Conservation (phyloP, 2,113 vertebrate genomes). For the Paramormyrops kingsleyae region DNA sequence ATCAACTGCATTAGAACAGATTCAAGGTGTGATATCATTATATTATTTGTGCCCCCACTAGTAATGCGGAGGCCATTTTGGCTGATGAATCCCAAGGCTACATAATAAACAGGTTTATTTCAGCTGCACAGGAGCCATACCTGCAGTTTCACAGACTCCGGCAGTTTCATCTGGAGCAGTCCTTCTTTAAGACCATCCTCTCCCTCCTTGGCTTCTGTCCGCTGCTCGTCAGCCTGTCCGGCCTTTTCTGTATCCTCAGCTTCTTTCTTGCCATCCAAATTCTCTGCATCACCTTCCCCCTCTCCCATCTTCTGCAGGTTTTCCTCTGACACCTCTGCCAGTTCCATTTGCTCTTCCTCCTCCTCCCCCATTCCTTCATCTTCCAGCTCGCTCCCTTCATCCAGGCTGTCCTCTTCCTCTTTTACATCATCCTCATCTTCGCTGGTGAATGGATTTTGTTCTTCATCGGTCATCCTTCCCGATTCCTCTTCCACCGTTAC, state of each 20-base stretch:
- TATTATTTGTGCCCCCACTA: not conserved
- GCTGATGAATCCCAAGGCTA: not conserved
- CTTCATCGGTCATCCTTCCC: slow-evolving; percentile 40
- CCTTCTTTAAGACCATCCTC: slow-evolving; percentile 68
- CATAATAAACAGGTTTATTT: not conserved
- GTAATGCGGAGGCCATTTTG: not conserved
- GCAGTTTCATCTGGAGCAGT: slow-evolving; percentile 89
- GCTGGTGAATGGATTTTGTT: slow-evolving; percentile 35
- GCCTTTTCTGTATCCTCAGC: slow-evolving; percentile 16
- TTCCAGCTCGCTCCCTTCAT: slow-evolving; percentile 48
- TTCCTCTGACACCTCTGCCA: slow-evolving; percentile 40
- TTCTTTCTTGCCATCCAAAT: slow-evolving; percentile 2
- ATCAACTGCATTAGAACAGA: not conserved
- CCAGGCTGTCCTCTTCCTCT: slow-evolving; percentile 20
- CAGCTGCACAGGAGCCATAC: slow-evolving; percentile 41
- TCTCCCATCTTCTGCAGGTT: slow-evolving; percentile 48
- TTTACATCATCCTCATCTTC: slow-evolving; percentile 47
- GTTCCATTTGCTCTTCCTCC: slow-evolving; percentile 42
- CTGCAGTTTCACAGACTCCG: slow-evolving; percentile 90
- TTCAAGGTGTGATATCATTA: not conserved
- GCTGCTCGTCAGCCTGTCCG: slow-evolving; percentile 24
- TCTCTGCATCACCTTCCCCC: slow-evolving; percentile 52
- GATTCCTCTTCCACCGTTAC: slow-evolving; percentile 38
- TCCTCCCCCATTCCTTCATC: slow-evolving; percentile 38
- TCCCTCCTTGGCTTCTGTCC: slow-evolving; percentile 43